A percentile compares a stretch with the other conserved stretches of the same genome.
Conservation (phyloP, 2,113 vertebrate species). For the Catharus minimus region DNA sequence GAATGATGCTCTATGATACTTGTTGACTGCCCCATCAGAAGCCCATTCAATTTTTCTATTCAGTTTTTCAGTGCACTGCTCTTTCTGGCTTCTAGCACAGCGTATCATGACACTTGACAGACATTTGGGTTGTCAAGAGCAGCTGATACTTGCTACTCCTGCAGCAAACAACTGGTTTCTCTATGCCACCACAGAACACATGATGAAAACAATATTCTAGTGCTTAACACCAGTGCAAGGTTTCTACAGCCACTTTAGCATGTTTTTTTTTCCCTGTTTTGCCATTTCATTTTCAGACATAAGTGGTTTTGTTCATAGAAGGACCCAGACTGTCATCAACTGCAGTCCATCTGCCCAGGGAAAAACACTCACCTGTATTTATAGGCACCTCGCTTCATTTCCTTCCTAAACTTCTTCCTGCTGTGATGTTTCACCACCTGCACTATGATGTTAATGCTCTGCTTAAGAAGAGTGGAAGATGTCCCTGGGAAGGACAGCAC, state of each 20-base stretch:
- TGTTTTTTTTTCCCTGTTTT: fast-evolving
- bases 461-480: neutral
- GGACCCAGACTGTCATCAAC: neutral
- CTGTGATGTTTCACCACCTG: neutral
- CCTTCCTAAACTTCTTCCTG: neutral
- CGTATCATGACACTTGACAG: neutral
- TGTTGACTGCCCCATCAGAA: neutral
- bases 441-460: neutral
- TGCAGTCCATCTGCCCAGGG: neutral
- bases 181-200: neutral
- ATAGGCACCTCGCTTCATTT: neutral
- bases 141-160: neutral
- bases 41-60: neutral
- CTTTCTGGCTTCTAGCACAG: neutral
- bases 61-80: neutral
- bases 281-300: neutral
- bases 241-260: neutral
- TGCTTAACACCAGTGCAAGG: fast-evolving
- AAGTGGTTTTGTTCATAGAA: neutral
- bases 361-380: neutral
- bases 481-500: neutral
- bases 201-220: neutral
- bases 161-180: neutral
- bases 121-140: neutral
- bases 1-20: neutral